Base-by-base conservation (phyloP, 2,113 vertebrate genomes). In the Prunella himalayana region DNA sequence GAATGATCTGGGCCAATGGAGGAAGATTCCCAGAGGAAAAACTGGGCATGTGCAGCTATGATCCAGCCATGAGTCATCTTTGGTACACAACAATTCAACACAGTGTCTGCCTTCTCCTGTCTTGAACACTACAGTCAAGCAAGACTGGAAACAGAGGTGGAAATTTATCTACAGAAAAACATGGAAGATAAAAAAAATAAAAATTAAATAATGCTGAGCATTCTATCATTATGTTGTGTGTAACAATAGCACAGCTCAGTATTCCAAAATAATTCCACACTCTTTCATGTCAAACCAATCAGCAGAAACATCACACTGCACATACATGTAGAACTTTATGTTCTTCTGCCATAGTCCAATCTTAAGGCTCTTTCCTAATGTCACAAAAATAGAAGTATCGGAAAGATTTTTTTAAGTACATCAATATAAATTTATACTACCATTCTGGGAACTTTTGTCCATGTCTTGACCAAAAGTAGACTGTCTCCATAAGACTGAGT, bases 1-100 rank as follows among this genome's bases (percentile, higher is more conserved):
- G 7, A 83, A 44, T 0, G 0, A 78, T 6, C 9, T 30, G 60
- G 61, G 25, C 6, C 14, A 44, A 1, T 0, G 24, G 17, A 77
- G 10, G 21, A 50, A 20, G 3, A 35, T 3, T 25, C 21, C 72
- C 44, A 28, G 4, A 13, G 16, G 13, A 64, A 69, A 44, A 53
- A 59, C 8, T 28, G 24, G 28, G 10, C 24, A 78, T 5, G 1
- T 2, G 2, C 4, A 60, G 11, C 12, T 12, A 14, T 3, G 4
- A 78, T 22, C 22, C 28, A 30, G 12, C 3, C 8, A 7, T 24
- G 22, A 45, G 22, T 3, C 11, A 0, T 31, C 39, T 69, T 78
- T 27, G 13, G 12, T 31, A 50, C 2, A 2, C 18, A 82, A 35
- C 10, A 72, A 6, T 28, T 64, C 24, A 22, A 63, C 2, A 57